Evolutionary conservation across 2,888 invertebrate genomes (phyloP).

Genomic region (Perizoma affinitatum): DNA sequence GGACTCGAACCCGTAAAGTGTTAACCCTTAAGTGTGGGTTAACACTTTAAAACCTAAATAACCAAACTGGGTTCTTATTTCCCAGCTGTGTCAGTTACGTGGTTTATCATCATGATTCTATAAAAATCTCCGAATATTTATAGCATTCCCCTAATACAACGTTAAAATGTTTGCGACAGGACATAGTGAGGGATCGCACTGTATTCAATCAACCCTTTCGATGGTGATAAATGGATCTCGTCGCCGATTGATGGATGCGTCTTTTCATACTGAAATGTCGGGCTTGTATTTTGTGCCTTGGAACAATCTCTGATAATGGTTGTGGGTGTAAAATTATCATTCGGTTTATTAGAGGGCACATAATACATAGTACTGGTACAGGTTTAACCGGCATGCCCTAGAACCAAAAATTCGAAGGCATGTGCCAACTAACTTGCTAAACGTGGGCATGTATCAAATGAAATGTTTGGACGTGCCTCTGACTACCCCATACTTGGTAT

Average conservation of each 20-base stretch:
- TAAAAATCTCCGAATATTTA: slow-evolving; percentile 39
- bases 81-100: neutral
- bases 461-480: too few relatives aligned
- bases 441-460: too few relatives aligned
- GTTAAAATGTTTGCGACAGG: slow-evolving; percentile 53
- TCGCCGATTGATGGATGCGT: slow-evolving; percentile 65
- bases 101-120: slow-evolving; percentile 13
- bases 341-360: too few relatives aligned
- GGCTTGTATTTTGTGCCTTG: slow-evolving; percentile 29
- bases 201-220: slow-evolving; percentile 73
- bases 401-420: too few relatives aligned
- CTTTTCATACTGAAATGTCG: slow-evolving; percentile 42
- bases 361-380: too few relatives aligned
- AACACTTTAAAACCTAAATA: too few relatives aligned
- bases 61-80: neutral
- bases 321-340: slow-evolving; percentile 13
- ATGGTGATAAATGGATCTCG: slow-evolving; percentile 71
- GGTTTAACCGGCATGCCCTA: too few relatives aligned
- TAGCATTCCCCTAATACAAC: slow-evolving; percentile 45
- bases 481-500: too few relatives aligned
- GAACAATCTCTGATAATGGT: slow-evolving; percentile 27
- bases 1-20: too few relatives aligned
- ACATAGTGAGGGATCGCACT: slow-evolving; percentile 58
- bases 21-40: too few relatives aligned
- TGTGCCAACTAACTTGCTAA: too few relatives aligned